Conservation (phyloP, 2,888 invertebrate species). For the Sceliomorpha sp. region DNA sequence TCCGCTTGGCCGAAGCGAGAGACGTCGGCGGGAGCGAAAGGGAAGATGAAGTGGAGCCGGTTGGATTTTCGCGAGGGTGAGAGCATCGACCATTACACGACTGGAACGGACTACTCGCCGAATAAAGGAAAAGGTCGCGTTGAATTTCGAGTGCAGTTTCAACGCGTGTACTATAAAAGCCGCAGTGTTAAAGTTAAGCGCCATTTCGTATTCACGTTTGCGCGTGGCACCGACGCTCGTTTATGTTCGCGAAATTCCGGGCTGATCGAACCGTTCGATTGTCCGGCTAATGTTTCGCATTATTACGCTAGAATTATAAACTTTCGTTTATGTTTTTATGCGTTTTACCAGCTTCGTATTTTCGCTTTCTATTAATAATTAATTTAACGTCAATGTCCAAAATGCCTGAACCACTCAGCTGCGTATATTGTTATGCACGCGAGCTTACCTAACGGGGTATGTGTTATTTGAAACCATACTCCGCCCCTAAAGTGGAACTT, state of each 20-base stretch:
- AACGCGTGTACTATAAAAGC: not conserved
- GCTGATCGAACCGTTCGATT: too few species aligned
- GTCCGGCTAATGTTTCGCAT: too few species aligned
- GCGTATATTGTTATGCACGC: not conserved
- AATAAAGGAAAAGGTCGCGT: slow-evolving; percentile 9
- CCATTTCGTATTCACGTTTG: too few species aligned
- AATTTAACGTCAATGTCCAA: not conserved
- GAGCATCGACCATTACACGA: slow-evolving; percentile 10
- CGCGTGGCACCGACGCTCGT: too few species aligned
- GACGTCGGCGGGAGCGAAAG: slow-evolving; percentile 2
- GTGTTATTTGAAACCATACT: slow-evolving; percentile 22
- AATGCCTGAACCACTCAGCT: not conserved
- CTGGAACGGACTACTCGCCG: slow-evolving; percentile 11
- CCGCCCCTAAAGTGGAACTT: slow-evolving; percentile 13
- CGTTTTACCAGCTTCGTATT: too few species aligned
- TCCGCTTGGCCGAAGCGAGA: slow-evolving; percentile 1
- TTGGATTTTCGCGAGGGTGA: too few species aligned
- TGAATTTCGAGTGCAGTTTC: slow-evolving; percentile 14
- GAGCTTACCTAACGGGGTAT: slow-evolving; percentile 6
- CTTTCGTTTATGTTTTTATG: too few species aligned
- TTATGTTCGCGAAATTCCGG: too few species aligned
- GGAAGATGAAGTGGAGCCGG: slow-evolving; percentile 27
- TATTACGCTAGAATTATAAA: too few species aligned
- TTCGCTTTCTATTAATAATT: too few species aligned
- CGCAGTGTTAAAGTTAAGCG: slow-evolving; percentile 1